Evolutionary conservation across 2,888 invertebrate species (phyloP).

Genomic region (Dryadula phaetusa): DNA sequence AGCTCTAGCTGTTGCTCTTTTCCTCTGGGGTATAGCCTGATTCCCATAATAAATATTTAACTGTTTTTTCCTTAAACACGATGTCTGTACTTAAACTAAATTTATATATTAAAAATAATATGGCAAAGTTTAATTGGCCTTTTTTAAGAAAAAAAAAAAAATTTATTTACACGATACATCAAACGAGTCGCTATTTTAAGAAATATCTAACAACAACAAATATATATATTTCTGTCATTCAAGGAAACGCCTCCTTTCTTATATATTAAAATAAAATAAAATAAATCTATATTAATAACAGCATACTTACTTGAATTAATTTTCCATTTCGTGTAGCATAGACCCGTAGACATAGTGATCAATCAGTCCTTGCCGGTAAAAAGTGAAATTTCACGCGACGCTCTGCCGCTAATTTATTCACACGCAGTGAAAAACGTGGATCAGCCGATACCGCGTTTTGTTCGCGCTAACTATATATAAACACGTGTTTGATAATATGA

Average conservation of each 20-base stretch:
- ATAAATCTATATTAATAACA: conserved; percentile 25
- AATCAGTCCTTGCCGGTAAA: conserved; percentile 67
- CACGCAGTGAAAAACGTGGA: conserved; percentile 76
- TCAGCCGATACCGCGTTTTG: conserved; percentile 65
- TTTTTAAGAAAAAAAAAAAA: too few species aligned
- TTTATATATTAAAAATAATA: too few species aligned
- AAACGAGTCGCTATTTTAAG: too few species aligned
- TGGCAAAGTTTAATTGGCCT: too few species aligned
- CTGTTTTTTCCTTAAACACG: too few species aligned
- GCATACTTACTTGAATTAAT: conserved; percentile 68
- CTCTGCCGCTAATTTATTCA: conserved; percentile 73
- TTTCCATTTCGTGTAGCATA: conserved; percentile 59
- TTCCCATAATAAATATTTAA: not conserved
- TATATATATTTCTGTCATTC: too few species aligned
- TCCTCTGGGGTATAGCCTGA: not conserved
- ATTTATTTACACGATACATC: too few species aligned
- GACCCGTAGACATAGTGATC: conserved; percentile 63
- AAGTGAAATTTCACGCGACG: conserved; percentile 77
- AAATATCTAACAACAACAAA: too few species aligned
- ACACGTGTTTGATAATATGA: conserved; percentile 71
- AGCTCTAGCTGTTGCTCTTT: not conserved
- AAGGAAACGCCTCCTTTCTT: too few species aligned
- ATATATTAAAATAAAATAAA: not conserved
- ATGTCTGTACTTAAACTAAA: too few species aligned
- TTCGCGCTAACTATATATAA: conserved; percentile 76